Base-by-base conservation (phyloP, 2,888 invertebrate species). In the Leucoma salicis region DNA sequence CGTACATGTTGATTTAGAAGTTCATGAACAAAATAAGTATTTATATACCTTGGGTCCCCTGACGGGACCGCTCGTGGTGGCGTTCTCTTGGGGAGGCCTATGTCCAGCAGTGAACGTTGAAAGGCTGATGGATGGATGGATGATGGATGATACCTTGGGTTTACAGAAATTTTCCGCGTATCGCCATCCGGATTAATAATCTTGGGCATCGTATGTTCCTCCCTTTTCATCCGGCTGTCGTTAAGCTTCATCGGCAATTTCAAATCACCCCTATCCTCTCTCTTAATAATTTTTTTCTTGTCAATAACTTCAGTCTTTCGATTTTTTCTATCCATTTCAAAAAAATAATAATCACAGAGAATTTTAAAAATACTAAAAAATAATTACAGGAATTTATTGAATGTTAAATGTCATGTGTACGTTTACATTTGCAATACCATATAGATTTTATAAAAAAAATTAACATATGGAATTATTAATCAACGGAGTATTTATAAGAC, bases 201-300 rank as follows among this genome's bases (percentile, higher is more conserved):
- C 14, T 39, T 6, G 0, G 15, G 1, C 35, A 49, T 62, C 13
- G 15, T n/a, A 13, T 28, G 32, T 10, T 42, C 36, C 14, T 31
- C 6, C 16, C 16, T 36, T 31, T 31, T 41, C 6, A 27, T 2
- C 10, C 35, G 29, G 29, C 13, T 12, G 13, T 29, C 29, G 13
- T 12, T 13, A 13, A 7, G 8, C 11, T 29, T 29, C 29, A 13
- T 5, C 13, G 11, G 11, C n/a, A 27, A 27, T 31, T 38, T 61
- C 7, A 50, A 14, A 42, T 72, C 64, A 0, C 63, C 65, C 3
- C 52, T 50, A 8, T 72, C 72, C 24, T 49, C 63, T 16, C 39
- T 53, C 5, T 51, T 53, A 7, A 14, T 10, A n/a, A 27, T 27
- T 2, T 16, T 32, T 33, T 33, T 39, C 31, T 33, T 39, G 0